These are phyloP conservation scores for Rosalia funebris DNA, from an alignment of 2,888 invertebrate genomes.

Conservation along the genomic window DNA sequence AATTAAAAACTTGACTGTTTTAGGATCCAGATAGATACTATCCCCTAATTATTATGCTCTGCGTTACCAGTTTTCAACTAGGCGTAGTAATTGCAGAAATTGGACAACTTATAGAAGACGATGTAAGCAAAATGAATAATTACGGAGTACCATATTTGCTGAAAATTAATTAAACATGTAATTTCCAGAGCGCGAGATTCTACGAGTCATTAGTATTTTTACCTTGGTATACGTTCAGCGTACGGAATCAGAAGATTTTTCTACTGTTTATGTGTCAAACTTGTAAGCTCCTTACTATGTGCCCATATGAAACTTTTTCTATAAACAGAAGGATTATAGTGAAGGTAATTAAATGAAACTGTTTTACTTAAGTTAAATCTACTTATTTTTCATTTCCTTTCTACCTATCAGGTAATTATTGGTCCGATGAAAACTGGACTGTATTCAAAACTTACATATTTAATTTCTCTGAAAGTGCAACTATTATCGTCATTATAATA, in stretches of 20 bases:
- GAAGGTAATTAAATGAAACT: not conserved
- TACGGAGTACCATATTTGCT: not conserved
- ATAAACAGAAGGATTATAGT: constrained; percentile 1
- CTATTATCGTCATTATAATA: too few relatives aligned
- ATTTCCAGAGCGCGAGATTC: not conserved
- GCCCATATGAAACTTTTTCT: not conserved
- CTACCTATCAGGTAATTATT: too few relatives aligned
- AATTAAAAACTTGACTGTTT: not conserved
- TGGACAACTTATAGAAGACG: not conserved
- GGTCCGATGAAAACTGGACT: too few relatives aligned
- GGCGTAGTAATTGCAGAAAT: not conserved
- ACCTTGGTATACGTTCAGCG: constrained; percentile 3
- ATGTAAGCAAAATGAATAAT: not conserved
- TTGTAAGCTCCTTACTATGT: not conserved
- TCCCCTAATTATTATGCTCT: not conserved
- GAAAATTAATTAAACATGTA: not conserved
- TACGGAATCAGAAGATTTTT: not conserved
- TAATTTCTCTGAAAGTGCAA: too few relatives aligned
- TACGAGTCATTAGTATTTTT: not conserved
- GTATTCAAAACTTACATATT: too few relatives aligned
- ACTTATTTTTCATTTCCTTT: too few relatives aligned
- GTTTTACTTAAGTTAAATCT: too few relatives aligned
- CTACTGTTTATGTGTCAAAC: not conserved
- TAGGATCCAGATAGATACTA: not conserved
- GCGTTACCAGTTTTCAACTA: not conserved